Base-by-base conservation (phyloP, 1,140 invertebrate genomes). In the Sarcophaga peregrina region DNA sequence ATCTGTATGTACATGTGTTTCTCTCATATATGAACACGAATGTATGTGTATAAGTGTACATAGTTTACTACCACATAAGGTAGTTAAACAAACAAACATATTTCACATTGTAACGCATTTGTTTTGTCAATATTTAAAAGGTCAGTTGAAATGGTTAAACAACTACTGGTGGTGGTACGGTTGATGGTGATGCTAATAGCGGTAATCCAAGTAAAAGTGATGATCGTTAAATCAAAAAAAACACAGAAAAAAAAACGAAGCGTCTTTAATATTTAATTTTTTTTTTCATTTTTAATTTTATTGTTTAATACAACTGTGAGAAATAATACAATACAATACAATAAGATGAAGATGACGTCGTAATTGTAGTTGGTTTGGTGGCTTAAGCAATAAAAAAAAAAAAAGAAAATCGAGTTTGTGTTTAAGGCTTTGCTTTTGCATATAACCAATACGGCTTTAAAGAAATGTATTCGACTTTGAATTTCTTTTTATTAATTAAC, bases 81-180 rank as follows among this genome's bases (percentile, higher is more conserved):
- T 78, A 78, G 75, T 78, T 78, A 78, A 37, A 37, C 25, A 37
- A 37, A 37, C 25, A 37, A 37, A 78, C 75, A 78, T 78, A 78
- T 78, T 78, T 78, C 75, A 78, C 75, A 50, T 78, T 78, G 75
- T 78, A 78, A 78, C 75, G 75, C 75, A 78, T 78, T 78, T 78
- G 75, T 78, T 78, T 48, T 78, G 75, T 78, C 75, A 78, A 78
- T 78, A 78, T 78, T 78, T 50, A 78, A 78, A 78, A 78, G 75
- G 75, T 78, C 75, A 78, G 75, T 78, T 78, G 75, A 47, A 78
- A 78, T 48, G 47, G 74, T 48, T 76, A 47, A 8, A 17, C 25
- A 75, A 46, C 13, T 13, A 73, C 20, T 25, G 17, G 17, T 20
- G 17, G 17, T 58, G 13, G 8, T n/a, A 73, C 20, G 9, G 68